Percentiles rank a stretch among this genome's conserved stretches.
Conservation (phyloP, 2,113 vertebrate species). For the Gavialis gangeticus region DNA sequence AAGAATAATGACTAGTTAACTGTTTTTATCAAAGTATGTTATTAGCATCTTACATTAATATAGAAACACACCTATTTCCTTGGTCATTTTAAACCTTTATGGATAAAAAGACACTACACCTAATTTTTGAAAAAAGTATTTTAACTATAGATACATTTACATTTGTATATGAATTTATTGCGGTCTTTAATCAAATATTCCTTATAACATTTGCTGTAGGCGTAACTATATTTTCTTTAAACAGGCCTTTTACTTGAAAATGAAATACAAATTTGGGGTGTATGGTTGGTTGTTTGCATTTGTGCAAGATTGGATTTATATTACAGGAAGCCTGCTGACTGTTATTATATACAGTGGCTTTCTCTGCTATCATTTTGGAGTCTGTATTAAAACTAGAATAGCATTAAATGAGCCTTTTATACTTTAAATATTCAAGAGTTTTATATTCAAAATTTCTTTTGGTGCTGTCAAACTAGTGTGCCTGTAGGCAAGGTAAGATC, state of each 20-base stretch:
- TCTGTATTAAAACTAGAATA: constrained; percentile 77
- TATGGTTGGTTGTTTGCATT: constrained; percentile 66
- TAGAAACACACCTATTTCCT: neutral
- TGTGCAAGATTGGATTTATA: constrained; percentile 60
- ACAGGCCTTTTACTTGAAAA: constrained; percentile 37
- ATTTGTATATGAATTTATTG: constrained; percentile 20
- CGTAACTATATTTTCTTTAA: constrained; percentile 10
- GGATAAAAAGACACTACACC: neutral
- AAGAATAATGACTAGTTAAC: neutral
- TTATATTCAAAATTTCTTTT: constrained; percentile 84
- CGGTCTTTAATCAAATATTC: constrained; percentile 11
- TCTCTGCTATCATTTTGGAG: constrained; percentile 59
- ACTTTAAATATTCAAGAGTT: constrained; percentile 84
- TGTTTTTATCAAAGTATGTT: neutral
- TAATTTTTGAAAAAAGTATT: neutral
- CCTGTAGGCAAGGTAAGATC: constrained; percentile 85
- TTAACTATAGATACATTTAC: neutral
- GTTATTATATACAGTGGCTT: constrained; percentile 51
- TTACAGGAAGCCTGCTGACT: constrained; percentile 62
- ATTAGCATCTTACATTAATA: neutral
- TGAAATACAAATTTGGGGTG: constrained; percentile 59
- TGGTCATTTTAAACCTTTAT: neutral
- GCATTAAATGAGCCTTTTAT: constrained; percentile 81
- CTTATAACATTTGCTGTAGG: neutral
- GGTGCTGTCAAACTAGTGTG: constrained; percentile 79